Conservation (phyloP, 2,113 vertebrate genomes). For the Hirundichthys speculiger region DNA sequence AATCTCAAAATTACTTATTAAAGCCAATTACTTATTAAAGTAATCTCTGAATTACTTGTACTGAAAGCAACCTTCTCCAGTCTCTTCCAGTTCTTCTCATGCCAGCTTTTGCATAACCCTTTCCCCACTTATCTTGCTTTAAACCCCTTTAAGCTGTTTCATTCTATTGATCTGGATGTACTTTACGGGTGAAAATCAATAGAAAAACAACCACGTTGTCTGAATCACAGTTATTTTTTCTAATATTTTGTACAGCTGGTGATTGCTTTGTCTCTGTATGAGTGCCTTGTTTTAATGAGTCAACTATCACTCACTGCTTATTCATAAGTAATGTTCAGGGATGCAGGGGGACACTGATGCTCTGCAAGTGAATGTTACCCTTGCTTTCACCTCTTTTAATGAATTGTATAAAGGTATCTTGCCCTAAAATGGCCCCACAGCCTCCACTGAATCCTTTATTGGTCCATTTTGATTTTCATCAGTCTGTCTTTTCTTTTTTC, state of each 20-base stretch:
- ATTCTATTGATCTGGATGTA: conserved; percentile 30
- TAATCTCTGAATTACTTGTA: too few species aligned
- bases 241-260: conserved; percentile 26
- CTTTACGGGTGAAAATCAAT: conserved; percentile 34
- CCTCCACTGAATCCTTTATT: conserved; percentile 11
- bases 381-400: conserved; percentile 43
- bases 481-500: conserved; percentile 2
- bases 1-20: too few species aligned
- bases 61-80: too few species aligned
- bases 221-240: conserved; percentile 13
- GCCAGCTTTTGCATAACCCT: not conserved
- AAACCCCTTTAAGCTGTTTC: conserved; percentile 31
- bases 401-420: conserved; percentile 40
- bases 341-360: conserved; percentile 56
- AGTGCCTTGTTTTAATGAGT: conserved; percentile 42
- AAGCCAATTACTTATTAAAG: too few species aligned
- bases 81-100: too few species aligned
- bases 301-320: conserved; percentile 38
- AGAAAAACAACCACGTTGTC: not conserved
- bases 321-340: conserved; percentile 67
- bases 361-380: conserved; percentile 43
- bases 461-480: too few species aligned
- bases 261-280: conserved; percentile 8
- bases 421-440: conserved; percentile 34
- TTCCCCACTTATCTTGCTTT: conserved; percentile 29